Evolutionary conservation across 2,888 invertebrate species (phyloP).

Genomic region (Priocnemis perturbator): DNA sequence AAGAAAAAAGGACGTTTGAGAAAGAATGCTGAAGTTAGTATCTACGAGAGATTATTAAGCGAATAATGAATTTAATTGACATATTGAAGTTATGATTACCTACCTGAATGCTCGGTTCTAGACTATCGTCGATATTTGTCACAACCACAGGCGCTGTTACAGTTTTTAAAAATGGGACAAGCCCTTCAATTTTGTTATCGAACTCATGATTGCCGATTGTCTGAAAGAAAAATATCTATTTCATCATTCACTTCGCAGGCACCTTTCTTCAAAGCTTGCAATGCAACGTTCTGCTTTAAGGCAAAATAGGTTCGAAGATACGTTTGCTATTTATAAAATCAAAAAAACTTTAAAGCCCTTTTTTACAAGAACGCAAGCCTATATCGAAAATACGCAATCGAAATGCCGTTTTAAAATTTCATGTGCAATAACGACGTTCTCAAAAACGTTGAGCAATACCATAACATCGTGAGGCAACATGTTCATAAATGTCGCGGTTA

Average conservation of each 20-base stretch:
- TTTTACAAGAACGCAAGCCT: no score
- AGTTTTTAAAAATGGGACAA: constrained; percentile 82
- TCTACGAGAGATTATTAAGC: neutral
- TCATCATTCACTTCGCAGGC: no score
- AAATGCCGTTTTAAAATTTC: no score
- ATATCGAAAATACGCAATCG: no score
- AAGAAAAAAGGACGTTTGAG: neutral
- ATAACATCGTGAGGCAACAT: constrained; percentile 85
- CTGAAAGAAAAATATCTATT: constrained; percentile 73
- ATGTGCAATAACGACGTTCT: no score
- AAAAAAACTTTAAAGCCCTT: neutral
- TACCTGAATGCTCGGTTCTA: constrained; percentile 80
- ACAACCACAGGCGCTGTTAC: constrained; percentile 83
- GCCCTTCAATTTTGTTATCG: constrained; percentile 84
- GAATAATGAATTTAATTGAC: neutral
- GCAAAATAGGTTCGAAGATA: no score
- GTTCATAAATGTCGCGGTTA: constrained; percentile 86
- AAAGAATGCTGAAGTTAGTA: neutral
- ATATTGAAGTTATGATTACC: neutral
- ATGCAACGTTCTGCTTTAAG: no score
- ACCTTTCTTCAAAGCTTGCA: no score
- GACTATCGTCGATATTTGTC: constrained; percentile 84
- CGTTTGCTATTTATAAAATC: no score
- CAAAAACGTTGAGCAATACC: constrained; percentile 73
- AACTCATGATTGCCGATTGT: constrained; percentile 93